Conservation (phyloP, 2,113 vertebrate species). For the Ornithorhynchus anatinus region DNA sequence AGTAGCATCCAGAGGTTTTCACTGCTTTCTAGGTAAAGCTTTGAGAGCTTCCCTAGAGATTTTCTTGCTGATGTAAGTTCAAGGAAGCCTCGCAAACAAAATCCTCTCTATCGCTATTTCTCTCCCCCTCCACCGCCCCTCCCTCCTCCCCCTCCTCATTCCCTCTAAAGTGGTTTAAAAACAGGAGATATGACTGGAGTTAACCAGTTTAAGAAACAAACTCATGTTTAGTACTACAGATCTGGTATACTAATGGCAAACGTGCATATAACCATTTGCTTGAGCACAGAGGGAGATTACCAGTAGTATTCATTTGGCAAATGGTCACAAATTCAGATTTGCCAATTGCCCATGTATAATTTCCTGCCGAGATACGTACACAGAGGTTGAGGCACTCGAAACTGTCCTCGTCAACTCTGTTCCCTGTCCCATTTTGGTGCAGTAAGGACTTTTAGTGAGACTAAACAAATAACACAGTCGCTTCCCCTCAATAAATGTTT, state of each 20-base stretch:
- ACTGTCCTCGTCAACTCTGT: no score
- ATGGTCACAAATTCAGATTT: background rate
- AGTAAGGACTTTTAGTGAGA: fast-evolving
- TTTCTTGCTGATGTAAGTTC: background rate
- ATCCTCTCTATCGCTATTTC: background rate
- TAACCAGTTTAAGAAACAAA: background rate
- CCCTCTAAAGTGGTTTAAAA: background rate
- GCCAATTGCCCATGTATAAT: background rate
- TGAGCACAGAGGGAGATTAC: background rate
- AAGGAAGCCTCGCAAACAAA: background rate
- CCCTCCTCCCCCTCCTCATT: constrained; percentile 13
- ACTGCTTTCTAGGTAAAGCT: background rate
- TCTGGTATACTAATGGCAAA: background rate
- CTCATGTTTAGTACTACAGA: background rate
- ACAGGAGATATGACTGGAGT: background rate
- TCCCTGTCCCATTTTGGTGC: fast-evolving
- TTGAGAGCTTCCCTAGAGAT: background rate
- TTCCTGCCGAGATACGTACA: no score
- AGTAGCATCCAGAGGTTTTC: background rate
- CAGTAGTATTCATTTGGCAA: constrained; percentile 9
- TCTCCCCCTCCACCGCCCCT: constrained; percentile 7
- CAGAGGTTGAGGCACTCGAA: background rate
- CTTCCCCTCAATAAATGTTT: background rate
- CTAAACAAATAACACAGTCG: background rate
- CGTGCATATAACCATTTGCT: background rate